A percentile compares a stretch with the other conserved stretches of the same genome.
Conservation (phyloP, 1,140 invertebrate genomes). For the Plodia interpunctella region DNA sequence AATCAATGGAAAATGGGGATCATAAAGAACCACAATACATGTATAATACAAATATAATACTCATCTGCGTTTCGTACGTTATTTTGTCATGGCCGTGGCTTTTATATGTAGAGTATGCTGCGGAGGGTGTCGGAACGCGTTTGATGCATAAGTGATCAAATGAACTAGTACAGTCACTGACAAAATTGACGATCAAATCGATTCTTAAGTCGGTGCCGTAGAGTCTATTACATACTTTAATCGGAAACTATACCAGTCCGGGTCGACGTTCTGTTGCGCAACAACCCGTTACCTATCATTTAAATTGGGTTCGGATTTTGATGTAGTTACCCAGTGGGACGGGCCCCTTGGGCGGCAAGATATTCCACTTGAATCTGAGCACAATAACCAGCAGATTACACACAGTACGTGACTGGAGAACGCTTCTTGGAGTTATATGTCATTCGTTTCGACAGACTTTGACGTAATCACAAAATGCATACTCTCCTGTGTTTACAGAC, state of each 20-base stretch:
- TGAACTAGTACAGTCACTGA: constrained; percentile 28
- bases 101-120: constrained; percentile 18
- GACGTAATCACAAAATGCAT: neutral
- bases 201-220: neutral
- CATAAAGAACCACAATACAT: too few relatives aligned
- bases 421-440: constrained; percentile 35
- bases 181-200: neutral
- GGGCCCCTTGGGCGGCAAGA: constrained; percentile 28
- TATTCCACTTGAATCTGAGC: constrained; percentile 33
- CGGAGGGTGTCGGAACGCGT: constrained; percentile 45
- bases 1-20: too few relatives aligned
- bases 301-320: constrained; percentile 63
- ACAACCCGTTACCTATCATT: constrained; percentile 64
- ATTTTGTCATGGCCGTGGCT: constrained; percentile 20
- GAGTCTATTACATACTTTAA: neutral
- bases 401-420: constrained; percentile 36
- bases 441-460: constrained; percentile 8
- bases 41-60: neutral
- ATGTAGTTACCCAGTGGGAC: constrained; percentile 27
- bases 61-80: constrained; percentile 1
- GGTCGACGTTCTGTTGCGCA: constrained; percentile 66
- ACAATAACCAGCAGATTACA: constrained; percentile 39
- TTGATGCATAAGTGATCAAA: constrained; percentile 67
- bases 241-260: constrained; percentile 16
- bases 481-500: too few relatives aligned